Base-by-base conservation (phyloP, 2,113 vertebrate genomes). In the Cervus canadensis region DNA sequence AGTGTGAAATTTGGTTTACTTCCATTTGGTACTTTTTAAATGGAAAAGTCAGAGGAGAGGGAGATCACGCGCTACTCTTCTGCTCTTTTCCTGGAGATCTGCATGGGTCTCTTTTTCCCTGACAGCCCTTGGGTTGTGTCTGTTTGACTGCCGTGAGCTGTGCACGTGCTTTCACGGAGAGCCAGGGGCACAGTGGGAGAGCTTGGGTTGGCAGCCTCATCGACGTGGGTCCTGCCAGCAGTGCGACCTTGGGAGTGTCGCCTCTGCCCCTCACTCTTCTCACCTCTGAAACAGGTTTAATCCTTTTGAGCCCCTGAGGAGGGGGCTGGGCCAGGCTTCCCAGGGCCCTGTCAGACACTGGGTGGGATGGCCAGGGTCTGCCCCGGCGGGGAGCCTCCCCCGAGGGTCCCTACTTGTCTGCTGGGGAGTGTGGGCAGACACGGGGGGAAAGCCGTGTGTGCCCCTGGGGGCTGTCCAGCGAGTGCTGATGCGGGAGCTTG, bases 91-190 rank as follows among this genome's bases (percentile, higher is more conserved):
- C 74, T 3, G 23, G 13, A 62, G 62, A 40, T 36, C 89, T 15
- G 12, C 3, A 0, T 4, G 1, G 3, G 54, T 43, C 26, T 45
- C 3, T 16, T 11, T 59, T 54, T 76, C 45, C 45, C 17, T 0
- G 15, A 43, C 33, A 13, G 2, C 45, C 54, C 60, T 23, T 16
- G 54, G 52, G 14, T 5, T 4, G 2, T 8, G 45, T n/a, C 36
- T 74, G 43, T 36, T 4, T 13, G 7, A 4, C 17, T 1, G 2
- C 45, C 6, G 14, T 23, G 40, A 9, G 86, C 43, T 30, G 45
- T 67, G 57, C 26, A 1, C 0, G 0, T 1, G 79, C 17, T 64
- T 78, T 33, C 23, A 3, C 21, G 1, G 10, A 14, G 33, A 33
- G 71, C 45, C 33, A 19, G 19, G 54, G 16, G 4, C 8, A 4